Evolutionary conservation across 2,888 invertebrate genomes (phyloP).

Genomic region (Tenthredo scrophulariae): DNA sequence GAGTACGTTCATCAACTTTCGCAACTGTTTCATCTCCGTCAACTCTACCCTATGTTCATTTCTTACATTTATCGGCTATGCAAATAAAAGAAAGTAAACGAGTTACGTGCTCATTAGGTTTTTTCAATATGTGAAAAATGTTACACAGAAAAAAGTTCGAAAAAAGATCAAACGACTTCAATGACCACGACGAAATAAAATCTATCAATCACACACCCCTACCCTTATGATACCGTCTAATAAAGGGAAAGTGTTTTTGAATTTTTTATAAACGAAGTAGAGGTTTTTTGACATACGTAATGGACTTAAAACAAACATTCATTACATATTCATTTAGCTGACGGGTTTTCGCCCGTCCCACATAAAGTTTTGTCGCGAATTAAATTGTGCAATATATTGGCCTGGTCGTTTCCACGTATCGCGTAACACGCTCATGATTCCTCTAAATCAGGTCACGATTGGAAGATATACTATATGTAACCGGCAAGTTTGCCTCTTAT

Average conservation of each 20-base stretch:
- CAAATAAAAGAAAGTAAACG: slow-evolving; percentile 31
- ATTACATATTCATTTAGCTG: neutral
- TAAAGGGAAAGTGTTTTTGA: slow-evolving; percentile 20
- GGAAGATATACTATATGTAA: neutral
- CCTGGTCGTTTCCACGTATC: slow-evolving; percentile 12
- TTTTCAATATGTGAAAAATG: neutral
- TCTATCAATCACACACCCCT: neutral
- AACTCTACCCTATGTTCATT: neutral
- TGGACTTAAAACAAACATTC: neutral
- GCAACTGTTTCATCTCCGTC: neutral
- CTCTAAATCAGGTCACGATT: slow-evolving; percentile 31
- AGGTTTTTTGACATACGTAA: neutral
- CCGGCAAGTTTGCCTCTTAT: slow-evolving; percentile 22
- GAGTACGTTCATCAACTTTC: neutral
- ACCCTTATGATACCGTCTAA: neutral
- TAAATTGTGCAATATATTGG: slow-evolving; percentile 26
- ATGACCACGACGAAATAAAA: neutral
- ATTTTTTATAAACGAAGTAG: neutral
- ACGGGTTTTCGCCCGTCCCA: slow-evolving; percentile 12
- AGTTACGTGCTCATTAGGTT: neutral
- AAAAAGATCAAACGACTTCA: neutral
- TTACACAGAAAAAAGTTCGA: neutral
- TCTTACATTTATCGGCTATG: neutral
- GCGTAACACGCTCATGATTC: slow-evolving; percentile 7
- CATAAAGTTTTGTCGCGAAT: slow-evolving; percentile 12